These are phyloP conservation scores for Pentamera pediparva DNA, from an alignment of 53 echinoderm and acorn worm species.

Conservation along the genomic window DNA sequence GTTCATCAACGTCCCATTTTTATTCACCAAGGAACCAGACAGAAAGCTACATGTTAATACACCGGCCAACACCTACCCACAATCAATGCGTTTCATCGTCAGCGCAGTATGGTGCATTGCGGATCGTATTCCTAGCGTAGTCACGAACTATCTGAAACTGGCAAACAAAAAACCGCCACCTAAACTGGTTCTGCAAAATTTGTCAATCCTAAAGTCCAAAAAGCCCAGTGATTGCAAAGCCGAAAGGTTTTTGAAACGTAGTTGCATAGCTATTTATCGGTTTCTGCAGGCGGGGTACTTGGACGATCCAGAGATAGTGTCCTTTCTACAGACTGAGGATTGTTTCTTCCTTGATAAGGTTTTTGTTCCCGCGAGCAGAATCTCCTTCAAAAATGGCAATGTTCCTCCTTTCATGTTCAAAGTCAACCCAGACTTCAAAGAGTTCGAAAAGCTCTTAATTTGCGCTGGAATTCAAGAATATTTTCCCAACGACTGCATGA, in stretches of 20 bases:
- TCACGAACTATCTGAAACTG: conserved; percentile 30
- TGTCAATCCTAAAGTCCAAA: background rate
- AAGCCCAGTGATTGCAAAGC: background rate
- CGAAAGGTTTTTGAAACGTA: background rate
- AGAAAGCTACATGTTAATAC: background rate
- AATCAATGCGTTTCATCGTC: conserved; percentile 3
- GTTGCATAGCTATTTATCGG: conserved; percentile 24
- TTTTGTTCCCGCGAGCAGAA: conserved; percentile 6
- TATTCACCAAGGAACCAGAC: background rate
- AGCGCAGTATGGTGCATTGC: conserved; percentile 7
- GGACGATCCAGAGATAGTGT: background rate
- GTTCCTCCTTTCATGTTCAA: conserved; percentile 33
- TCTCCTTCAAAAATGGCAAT: background rate
- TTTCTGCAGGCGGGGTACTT: background rate
- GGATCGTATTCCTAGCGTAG: background rate
- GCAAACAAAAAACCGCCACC: conserved; percentile 8
- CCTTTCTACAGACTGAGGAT: background rate
- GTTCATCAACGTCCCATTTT: background rate
- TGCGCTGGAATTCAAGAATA: background rate
- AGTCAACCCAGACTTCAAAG: background rate
- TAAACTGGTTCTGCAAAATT: conserved; percentile 28
- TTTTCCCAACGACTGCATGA: background rate
- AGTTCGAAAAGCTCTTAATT: background rate
- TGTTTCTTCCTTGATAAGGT: conserved; percentile 16
- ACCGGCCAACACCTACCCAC: conserved; percentile 2